Evolutionary conservation across 2,113 vertebrate species (phyloP).

Genomic region (Bujurquina vittata): DNA sequence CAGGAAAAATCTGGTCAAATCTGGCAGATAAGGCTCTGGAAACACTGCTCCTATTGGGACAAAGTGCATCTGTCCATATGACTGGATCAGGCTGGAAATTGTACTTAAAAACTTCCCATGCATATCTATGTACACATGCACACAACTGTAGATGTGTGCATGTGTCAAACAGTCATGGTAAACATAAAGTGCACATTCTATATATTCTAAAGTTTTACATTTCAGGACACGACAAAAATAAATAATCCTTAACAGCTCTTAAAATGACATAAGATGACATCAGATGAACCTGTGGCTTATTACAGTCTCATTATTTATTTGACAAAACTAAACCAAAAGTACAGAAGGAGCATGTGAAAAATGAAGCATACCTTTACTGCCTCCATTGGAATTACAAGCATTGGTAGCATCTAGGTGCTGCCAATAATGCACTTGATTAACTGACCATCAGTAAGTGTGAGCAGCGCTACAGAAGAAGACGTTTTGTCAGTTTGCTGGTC

Average conservation of each 20-base stretch:
- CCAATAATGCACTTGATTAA: background rate
- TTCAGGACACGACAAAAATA: background rate
- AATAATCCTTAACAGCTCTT: too few relatives aligned
- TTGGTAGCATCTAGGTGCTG: background rate
- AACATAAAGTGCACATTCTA: background rate
- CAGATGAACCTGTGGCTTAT: too few relatives aligned
- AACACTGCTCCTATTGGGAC: background rate
- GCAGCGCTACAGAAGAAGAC: background rate
- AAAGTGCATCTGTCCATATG: background rate
- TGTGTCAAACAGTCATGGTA: background rate
- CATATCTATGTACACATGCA: background rate
- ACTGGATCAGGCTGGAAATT: background rate
- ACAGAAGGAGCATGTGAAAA: too few relatives aligned
- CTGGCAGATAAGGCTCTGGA: background rate
- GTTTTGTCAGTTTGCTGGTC: background rate
- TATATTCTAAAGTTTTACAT: fast-evolving
- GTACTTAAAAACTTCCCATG: background rate
- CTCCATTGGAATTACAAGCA: too few relatives aligned
- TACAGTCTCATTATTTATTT: too few relatives aligned
- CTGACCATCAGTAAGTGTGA: background rate
- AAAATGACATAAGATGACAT: too few relatives aligned
- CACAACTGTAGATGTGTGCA: too few relatives aligned
- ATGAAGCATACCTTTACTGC: too few relatives aligned
- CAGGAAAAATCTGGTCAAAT: conserved; percentile 4
- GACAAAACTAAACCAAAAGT: too few relatives aligned